Base-by-base conservation (phyloP, 92 coral and sea anemone genomes). In the Bergia puertoricense region DNA sequence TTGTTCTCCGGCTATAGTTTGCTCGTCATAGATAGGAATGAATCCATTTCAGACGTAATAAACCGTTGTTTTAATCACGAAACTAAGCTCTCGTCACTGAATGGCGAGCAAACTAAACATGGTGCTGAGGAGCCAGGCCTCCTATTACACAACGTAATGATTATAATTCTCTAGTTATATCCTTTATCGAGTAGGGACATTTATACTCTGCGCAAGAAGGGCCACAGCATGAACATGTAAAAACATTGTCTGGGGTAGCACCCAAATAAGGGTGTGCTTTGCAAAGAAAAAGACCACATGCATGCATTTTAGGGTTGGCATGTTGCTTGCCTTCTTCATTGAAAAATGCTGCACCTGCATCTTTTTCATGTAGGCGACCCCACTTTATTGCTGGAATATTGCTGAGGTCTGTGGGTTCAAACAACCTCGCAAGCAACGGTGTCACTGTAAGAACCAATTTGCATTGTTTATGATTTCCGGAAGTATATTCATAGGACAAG, bases 301-400 rank as follows among this genome's bases (percentile, higher is more conserved):
- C 37, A 7, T 22, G 41, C 56, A 90, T 66, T 44, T 86, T 85
- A 4, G 76, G 65, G 45, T 79, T 80, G 48, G 20, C 48, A 59
- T 90, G 80, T 38, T 80, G 36, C 22, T 62, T 38, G 10, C 85
- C 81, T 43, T 77, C 87, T 16, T 38, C 45, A 39, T 14, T 84
- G 36, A 88, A 82, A 79, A 91, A 88, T 23, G 74, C 72, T 30
- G 83, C 86, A 10, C 76, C 73, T 37, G 93, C 91, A 83, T 75
- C 79, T 56, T 85, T 85, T 45, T 88, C 91, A 79, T 91, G 82
- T 40, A 44, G 39, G 46, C 89, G 62, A 13, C 91, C 89, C 91
- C 93, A 91, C 81, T 68, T 48, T 44, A 91, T 80, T 45, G 91
- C 77, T 44, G 88, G 88, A 7, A 91, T 2, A 46, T 83, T 9